Evolutionary conservation across 2,797 vertebrate genomes (phyloP).

Genomic region (Phaenicophaeus curvirostris): DNA sequence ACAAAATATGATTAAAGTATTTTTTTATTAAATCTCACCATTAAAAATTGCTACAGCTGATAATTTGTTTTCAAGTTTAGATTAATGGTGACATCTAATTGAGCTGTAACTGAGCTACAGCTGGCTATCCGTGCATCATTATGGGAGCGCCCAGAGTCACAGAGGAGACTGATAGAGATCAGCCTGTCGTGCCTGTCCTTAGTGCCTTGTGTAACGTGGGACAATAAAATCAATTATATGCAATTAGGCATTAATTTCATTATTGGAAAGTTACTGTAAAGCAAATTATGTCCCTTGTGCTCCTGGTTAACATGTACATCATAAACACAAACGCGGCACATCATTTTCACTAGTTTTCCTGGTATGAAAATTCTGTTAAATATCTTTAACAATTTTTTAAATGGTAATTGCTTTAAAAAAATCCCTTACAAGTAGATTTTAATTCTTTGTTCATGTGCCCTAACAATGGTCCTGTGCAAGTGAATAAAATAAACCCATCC

Average conservation of each 20-base stretch:
- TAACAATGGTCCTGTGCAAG: neutral
- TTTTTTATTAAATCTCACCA: neutral
- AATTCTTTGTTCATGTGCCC: neutral
- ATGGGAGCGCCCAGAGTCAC: neutral
- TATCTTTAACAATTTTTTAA: neutral
- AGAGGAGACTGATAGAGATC: constrained; percentile 25
- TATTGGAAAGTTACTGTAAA: neutral
- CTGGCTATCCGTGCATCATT: neutral
- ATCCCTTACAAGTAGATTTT: neutral
- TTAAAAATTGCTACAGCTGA: constrained; percentile 19
- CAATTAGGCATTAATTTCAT: constrained; percentile 34
- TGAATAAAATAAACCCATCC: neutral
- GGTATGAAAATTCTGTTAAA: neutral
- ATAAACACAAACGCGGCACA: neutral
- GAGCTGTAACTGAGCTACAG: constrained; percentile 23
- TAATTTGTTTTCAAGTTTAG: neutral
- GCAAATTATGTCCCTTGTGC: neutral
- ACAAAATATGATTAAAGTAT: constrained; percentile 33
- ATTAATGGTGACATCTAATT: constrained; percentile 5
- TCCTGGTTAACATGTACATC: neutral
- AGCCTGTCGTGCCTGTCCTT: neutral
- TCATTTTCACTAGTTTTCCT: neutral
- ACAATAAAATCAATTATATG: constrained; percentile 14
- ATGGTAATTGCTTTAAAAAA: neutral
- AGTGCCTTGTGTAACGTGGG: neutral